Evolutionary conservation across 1,140 invertebrate genomes (phyloP), one percentile per base, ranked within the genome.

Genomic region (Leptopilina boulardi): DNA sequence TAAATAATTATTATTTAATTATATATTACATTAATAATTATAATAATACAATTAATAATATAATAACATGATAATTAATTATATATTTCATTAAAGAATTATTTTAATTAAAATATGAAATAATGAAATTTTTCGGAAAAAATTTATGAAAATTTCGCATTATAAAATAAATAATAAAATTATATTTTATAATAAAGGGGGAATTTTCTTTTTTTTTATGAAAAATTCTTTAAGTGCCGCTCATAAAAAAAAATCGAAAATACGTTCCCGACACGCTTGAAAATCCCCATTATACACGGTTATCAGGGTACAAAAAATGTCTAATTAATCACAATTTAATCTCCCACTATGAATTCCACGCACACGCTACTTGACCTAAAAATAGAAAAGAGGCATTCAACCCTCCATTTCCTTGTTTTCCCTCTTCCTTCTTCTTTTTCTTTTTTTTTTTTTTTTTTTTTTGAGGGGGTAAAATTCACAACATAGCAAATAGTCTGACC

Each of bases 281-380:
- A 51, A 51, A 30, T 30, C 59, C 23, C 59, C 23, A 30, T 51
- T 51, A 51, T 51, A 18, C 13, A 23, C 26, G 23, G 11, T 66
- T 66, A 66, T 66, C 59, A 30, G 13, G 2, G 10, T 6, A 66
- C 26, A 15, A 26, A 26, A 59, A 59, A 66, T 30, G 23, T 34
- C 59, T 30, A 66, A 66, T 66, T 66, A 66, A 66, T 66, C 59
- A 66, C 26, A 30, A 15, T 23, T 26, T 66, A 66, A 66, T 34
- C 59, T 66, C 59, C 23, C 21, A 66, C 59, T 30, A 66, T 66
- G 26, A 66, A 66, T 66, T 66, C 59, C 59, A 66, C 9, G 34
- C 23, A 66, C 59, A 66, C 59, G 59, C 9, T 23, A n/a, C 59
- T 66, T 66, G 59, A 66, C 59, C 59, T 66, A 66, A 66, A 66